Conservation (phyloP, 2,113 vertebrate genomes). For the Alethe diademata region DNA sequence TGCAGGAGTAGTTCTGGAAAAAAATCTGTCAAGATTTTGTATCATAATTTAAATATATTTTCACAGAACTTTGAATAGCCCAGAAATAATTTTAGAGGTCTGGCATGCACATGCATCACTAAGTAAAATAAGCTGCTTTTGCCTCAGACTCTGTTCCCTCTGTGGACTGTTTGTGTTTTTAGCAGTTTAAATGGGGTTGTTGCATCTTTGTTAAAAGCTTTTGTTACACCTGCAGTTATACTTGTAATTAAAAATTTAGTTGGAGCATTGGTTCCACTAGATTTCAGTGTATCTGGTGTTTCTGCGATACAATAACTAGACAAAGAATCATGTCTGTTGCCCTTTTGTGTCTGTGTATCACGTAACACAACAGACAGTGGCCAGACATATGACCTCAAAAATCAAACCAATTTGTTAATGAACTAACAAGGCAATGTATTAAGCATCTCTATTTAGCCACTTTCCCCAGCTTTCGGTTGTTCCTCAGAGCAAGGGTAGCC, state of each 20-base stretch:
- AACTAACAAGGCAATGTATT: background rate
- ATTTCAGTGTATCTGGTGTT: background rate
- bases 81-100: background rate
- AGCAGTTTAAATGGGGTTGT: background rate
- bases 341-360: slow-evolving; percentile 14
- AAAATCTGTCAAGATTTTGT: background rate
- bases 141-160: background rate
- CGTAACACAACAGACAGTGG: slow-evolving; percentile 19
- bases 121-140: background rate
- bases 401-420: slow-evolving; percentile 54
- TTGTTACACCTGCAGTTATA: background rate
- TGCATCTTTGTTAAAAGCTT: background rate
- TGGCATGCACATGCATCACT: background rate
- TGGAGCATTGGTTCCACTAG: background rate
- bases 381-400: slow-evolving; percentile 38
- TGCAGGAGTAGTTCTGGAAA: background rate
- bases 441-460: background rate
- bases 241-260: background rate
- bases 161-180: background rate
- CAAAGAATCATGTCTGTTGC: background rate
- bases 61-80: background rate
- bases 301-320: background rate
- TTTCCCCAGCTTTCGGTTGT: background rate
- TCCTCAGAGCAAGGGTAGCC: slow-evolving; percentile 51
- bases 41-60: background rate